Conservation (phyloP, 1,140 invertebrate species). For the Mya arenaria region DNA sequence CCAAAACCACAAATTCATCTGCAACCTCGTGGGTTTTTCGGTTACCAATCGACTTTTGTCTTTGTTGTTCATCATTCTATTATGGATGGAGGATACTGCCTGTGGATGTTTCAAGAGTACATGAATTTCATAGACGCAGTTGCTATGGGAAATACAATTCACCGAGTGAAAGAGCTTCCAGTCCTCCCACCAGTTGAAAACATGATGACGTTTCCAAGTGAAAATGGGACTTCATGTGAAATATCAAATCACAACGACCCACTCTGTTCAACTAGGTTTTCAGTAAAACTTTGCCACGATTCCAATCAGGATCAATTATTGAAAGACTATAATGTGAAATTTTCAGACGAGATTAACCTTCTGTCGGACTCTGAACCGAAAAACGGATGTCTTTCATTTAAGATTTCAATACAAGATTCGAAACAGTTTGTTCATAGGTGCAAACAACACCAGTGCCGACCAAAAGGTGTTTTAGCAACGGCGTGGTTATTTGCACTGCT, state of each 20-base stretch:
- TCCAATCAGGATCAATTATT: neutral
- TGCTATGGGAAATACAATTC: neutral
- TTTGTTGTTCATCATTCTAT: slow-evolving; percentile 45
- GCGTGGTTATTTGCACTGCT: slow-evolving; percentile 18
- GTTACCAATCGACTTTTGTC: slow-evolving; percentile 17
- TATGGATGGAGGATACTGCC: slow-evolving; percentile 41
- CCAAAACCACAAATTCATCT: neutral
- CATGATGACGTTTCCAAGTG: slow-evolving; percentile 8
- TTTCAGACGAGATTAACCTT: slow-evolving; percentile 10
- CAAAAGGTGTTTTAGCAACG: slow-evolving; percentile 13
- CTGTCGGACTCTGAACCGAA: neutral
- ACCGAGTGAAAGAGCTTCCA: neutral
- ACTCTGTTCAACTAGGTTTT: neutral
- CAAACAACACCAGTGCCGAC: neutral
- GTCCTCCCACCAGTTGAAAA: slow-evolving; percentile 35
- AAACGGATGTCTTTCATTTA: slow-evolving; percentile 23
- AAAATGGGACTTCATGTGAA: neutral
- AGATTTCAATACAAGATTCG: neutral
- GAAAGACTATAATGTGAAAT: slow-evolving; percentile 22
- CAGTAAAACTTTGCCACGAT: slow-evolving; percentile 17
- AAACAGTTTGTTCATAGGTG: neutral
- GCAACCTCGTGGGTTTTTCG: neutral
- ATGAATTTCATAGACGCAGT: slow-evolving; percentile 35
- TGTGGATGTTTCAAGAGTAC: slow-evolving; percentile 50
- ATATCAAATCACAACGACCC: neutral